These are phyloP conservation scores for Egretta garzetta DNA, from an alignment of 2,113 vertebrate genomes.

Conservation along the genomic window DNA sequence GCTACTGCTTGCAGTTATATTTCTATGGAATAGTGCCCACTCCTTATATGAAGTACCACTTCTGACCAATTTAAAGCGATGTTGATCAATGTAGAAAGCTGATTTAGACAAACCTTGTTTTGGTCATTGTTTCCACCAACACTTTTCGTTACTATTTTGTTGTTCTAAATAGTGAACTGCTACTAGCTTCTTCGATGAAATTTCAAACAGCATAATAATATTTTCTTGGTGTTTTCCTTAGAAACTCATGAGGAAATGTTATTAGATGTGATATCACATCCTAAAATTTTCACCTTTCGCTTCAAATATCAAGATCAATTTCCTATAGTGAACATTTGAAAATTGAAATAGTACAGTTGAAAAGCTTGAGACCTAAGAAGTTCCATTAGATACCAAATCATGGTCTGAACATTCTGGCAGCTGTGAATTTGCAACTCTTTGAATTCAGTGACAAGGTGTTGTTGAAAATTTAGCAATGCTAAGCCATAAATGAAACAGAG, in stretches of 20 bases:
- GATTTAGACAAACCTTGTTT: not conserved
- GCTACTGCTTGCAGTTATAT: not conserved
- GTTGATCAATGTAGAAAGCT: not conserved
- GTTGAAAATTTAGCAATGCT: not conserved
- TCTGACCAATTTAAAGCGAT: not conserved
- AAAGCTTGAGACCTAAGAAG: not conserved
- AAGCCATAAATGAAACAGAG: not conserved
- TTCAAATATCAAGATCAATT: not conserved
- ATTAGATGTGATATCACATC: not conserved
- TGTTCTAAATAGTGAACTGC: not conserved
- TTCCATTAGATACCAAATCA: not conserved
- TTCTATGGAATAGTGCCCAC: not conserved
- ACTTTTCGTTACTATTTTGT: not conserved
- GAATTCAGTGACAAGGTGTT: not conserved
- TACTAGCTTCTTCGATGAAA: not conserved
- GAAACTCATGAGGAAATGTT: not conserved
- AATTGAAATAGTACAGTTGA: not conserved
- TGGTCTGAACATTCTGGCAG: not conserved
- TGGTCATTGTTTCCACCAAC: not conserved
- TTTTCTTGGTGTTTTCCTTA: not conserved
- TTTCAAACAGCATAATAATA: not conserved
- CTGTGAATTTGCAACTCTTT: not conserved
- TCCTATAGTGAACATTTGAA: not conserved
- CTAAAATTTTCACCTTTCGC: not conserved
- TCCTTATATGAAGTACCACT: not conserved